Conservation (phyloP, 1,140 invertebrate genomes). For the Cherax quadricarinatus region DNA sequence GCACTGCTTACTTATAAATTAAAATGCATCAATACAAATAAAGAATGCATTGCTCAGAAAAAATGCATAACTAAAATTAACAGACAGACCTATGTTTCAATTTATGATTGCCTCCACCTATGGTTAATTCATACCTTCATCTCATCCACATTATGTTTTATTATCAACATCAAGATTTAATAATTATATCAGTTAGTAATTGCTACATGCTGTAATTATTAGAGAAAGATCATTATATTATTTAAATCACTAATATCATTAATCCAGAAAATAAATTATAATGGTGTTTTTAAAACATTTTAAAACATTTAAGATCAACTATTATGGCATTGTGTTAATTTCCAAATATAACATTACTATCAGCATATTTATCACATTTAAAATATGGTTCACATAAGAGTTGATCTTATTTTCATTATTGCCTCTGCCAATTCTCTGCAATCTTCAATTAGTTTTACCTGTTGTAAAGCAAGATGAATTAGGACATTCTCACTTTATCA, state of each 20-base stretch:
- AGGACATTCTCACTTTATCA: background rate
- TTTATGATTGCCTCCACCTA: background rate
- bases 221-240: background rate
- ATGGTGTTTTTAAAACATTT: background rate
- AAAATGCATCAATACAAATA: slow-evolving; percentile 62
- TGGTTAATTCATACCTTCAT: slow-evolving; percentile 52
- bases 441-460: background rate
- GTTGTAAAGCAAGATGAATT: slow-evolving; percentile 8
- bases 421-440: background rate
- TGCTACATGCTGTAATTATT: slow-evolving; percentile 30
- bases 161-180: slow-evolving; percentile 38
- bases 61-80: slow-evolving; percentile 47
- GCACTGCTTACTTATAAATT: slow-evolving; percentile 42
- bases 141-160: slow-evolving; percentile 40
- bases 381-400: background rate
- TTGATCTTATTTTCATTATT: background rate
- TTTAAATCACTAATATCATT: slow-evolving; percentile 25
- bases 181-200: slow-evolving; percentile 13
- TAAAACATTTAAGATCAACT: slow-evolving; percentile 3
- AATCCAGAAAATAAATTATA: slow-evolving; percentile 9
- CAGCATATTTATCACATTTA: background rate
- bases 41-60: slow-evolving; percentile 51
- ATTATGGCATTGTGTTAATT: background rate
- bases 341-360: background rate
- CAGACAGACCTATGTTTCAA: slow-evolving; percentile 28